phyloP scores from a whole-genome alignment of 2,797 vertebrate genomes.

The Parotocinclus haroldoi region DNA sequence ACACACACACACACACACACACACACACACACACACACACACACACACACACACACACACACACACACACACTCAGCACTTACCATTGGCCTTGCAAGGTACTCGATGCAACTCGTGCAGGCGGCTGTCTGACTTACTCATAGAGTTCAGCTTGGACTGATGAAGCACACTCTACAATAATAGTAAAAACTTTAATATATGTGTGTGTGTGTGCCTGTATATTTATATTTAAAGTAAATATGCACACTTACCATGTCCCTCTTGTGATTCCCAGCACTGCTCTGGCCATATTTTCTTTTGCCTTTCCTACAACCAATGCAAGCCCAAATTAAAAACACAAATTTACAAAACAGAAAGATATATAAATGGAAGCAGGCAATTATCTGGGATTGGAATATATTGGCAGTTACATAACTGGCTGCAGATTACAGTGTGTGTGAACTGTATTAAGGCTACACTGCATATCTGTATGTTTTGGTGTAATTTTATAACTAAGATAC shows the following conservation, averaged over 20 bases:
- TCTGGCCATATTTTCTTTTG: slow-evolving; percentile 72
- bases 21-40: too few species aligned
- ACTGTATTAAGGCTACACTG: too few species aligned
- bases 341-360: neutral
- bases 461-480: too few species aligned
- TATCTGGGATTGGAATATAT: neutral
- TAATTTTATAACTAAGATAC: too few species aligned
- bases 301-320: slow-evolving; percentile 65
- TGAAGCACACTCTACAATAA: slow-evolving; percentile 63
- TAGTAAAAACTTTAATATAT: slow-evolving; percentile 11
- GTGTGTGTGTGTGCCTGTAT: neutral
- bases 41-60: too few species aligned
- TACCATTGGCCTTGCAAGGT: slow-evolving; percentile 74
- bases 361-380: neutral
- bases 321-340: slow-evolving; percentile 16
- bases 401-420: too few species aligned
- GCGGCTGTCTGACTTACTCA: slow-evolving; percentile 79
- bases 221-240: slow-evolving; percentile 37
- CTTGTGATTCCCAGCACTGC: slow-evolving; percentile 67
- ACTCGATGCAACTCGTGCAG: slow-evolving; percentile 76
- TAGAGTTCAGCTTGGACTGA: slow-evolving; percentile 73
- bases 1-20: too few species aligned
- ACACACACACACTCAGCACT: slow-evolving; percentile 38
- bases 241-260: slow-evolving; percentile 67
- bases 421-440: too few species aligned